phyloP scores from a whole-genome alignment of 2,797 vertebrate species.

The Ispidina lecontei region DNA sequence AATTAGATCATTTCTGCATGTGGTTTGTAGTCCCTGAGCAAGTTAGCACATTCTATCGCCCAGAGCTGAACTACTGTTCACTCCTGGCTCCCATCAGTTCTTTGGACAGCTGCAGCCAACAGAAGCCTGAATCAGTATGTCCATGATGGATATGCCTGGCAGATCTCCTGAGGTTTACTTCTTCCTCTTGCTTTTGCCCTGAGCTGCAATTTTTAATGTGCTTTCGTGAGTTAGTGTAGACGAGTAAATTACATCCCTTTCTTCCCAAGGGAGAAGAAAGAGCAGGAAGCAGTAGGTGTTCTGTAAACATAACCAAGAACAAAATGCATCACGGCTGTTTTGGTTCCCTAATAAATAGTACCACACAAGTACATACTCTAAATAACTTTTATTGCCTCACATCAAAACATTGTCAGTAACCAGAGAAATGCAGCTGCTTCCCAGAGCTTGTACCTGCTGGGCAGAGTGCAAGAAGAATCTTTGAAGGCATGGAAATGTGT shows the following conservation, averaged over 20 bases:
- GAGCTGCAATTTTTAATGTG: neutral
- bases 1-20: neutral
- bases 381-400: constrained; percentile 26
- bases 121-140: neutral
- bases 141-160: neutral
- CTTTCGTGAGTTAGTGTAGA: neutral
- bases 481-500: neutral
- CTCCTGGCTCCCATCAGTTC: neutral
- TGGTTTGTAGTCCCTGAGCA: neutral
- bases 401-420: constrained; percentile 23
- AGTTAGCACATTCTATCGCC: neutral
- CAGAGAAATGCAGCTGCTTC: constrained; percentile 33
- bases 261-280: neutral
- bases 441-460: constrained; percentile 14
- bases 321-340: constrained; percentile 26
- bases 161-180: neutral
- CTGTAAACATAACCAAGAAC: constrained; percentile 20
- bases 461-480: neutral
- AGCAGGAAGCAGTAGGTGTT: constrained; percentile 32
- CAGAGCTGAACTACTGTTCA: neutral
- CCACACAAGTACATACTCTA: neutral
- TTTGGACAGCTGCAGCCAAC: neutral
- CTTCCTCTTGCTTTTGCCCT: neutral
- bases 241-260: neutral
- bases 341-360: constrained; percentile 1